phyloP scores from a whole-genome alignment of 2,888 invertebrate genomes.

The Nomada ruficornis region DNA sequence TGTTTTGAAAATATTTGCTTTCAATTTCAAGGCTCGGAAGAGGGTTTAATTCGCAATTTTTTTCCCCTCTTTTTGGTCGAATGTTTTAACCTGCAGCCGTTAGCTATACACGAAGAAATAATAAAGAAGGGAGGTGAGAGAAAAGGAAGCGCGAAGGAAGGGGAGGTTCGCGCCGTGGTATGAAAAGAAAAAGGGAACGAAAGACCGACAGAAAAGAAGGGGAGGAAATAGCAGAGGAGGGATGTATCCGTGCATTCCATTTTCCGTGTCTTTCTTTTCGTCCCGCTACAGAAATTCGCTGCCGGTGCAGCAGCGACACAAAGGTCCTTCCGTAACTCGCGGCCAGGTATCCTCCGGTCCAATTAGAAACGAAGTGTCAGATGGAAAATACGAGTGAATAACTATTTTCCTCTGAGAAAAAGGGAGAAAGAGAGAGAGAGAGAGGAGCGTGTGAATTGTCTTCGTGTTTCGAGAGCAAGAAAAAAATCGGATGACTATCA shows the following conservation, averaged over 20 bases:
- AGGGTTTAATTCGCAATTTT: background rate
- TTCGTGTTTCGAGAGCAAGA: slow-evolving; percentile 9
- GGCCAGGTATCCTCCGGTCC: slow-evolving; percentile 52
- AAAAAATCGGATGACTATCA: slow-evolving; percentile 30
- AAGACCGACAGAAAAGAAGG: slow-evolving; percentile 6
- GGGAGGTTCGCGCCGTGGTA: slow-evolving; percentile 1
- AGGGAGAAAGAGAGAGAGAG: background rate
- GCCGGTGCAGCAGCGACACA: slow-evolving; percentile 38
- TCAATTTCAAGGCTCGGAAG: slow-evolving; percentile 40
- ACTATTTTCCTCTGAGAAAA: slow-evolving; percentile 39
- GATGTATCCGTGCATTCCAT: slow-evolving; percentile 44
- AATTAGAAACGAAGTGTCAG: slow-evolving; percentile 63
- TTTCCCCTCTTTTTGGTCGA: background rate
- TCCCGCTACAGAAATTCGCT: slow-evolving; percentile 26
- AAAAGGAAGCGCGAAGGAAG: background rate
- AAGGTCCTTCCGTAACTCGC: slow-evolving; percentile 52
- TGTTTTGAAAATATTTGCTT: slow-evolving; percentile 54
- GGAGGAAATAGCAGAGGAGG: slow-evolving; percentile 18
- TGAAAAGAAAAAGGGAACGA: slow-evolving; percentile 13
- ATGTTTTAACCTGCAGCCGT: slow-evolving; percentile 5
- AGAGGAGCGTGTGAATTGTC: background rate
- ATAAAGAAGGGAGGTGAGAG: slow-evolving; percentile 20
- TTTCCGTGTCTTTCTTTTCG: slow-evolving; percentile 52
- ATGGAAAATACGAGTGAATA: slow-evolving; percentile 64
- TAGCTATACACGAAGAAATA: background rate